These are phyloP conservation scores for Antheraea pernyi DNA, from an alignment of 1,140 invertebrate genomes.

Conservation along the genomic window DNA sequence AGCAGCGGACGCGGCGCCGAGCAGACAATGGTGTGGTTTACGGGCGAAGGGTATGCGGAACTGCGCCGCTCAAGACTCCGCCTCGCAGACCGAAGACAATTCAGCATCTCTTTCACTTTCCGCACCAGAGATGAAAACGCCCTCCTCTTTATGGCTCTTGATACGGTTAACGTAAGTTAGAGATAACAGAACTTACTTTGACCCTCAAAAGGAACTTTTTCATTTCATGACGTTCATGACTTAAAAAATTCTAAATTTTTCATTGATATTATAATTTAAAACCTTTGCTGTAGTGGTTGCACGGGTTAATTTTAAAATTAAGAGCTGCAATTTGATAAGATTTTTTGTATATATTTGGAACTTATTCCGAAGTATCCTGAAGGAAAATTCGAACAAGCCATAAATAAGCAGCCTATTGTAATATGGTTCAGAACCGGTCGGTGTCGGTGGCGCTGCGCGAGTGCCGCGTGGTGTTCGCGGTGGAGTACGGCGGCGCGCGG, in stretches of 20 bases:
- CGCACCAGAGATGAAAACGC: constrained; percentile 94
- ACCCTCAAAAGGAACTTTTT: too few species aligned
- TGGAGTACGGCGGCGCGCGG: constrained; percentile 84
- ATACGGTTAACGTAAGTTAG: constrained; percentile 80
- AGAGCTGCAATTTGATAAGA: too few species aligned
- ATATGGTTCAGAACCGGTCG: constrained; percentile 83
- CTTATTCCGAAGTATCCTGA: too few species aligned
- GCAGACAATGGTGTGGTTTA: constrained; percentile 78
- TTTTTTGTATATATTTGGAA: too few species aligned
- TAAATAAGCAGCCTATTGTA: background rate
- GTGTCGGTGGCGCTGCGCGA: constrained; percentile 87
- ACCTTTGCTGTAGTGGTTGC: too few species aligned
- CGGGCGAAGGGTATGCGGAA: constrained; percentile 89
- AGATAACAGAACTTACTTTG: too few species aligned
- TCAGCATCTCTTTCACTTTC: constrained; percentile 90
- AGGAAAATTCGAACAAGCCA: too few species aligned
- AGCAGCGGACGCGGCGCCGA: constrained; percentile 35
- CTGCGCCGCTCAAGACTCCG: constrained; percentile 81
- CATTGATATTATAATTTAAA: too few species aligned
- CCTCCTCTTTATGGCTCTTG: constrained; percentile 90
- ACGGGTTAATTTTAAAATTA: too few species aligned
- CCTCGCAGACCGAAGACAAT: constrained; percentile 85
- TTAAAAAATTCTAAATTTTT: too few species aligned
- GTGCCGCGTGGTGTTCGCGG: constrained; percentile 87
- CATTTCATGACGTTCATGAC: too few species aligned